Conservation (phyloP, 2,888 invertebrate species). For the Strigamia crassipes region DNA sequence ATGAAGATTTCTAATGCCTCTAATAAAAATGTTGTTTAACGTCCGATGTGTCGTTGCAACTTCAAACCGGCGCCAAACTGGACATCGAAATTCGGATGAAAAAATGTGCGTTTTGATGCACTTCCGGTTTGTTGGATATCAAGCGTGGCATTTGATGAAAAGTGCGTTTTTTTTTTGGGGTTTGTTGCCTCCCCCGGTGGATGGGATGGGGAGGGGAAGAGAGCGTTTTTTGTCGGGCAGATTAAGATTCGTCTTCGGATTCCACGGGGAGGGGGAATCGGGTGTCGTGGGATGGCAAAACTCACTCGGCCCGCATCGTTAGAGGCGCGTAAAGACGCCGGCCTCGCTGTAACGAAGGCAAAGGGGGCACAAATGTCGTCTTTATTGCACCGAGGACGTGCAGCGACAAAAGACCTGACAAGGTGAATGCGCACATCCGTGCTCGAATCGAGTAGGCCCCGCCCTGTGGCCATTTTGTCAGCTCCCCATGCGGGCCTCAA, state of each 20-base stretch:
- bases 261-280: background rate
- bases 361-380: conserved; percentile 1
- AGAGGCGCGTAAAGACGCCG: conserved; percentile 6
- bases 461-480: conserved; percentile 21
- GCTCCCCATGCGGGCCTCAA: background rate
- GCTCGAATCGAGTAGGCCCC: background rate
- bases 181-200: background rate
- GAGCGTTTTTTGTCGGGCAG: background rate
- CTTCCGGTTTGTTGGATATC: background rate
- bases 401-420: conserved; percentile 21
- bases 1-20: too few relatives aligned
- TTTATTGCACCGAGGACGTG: conserved; percentile 21
- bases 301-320: conserved; percentile 21
- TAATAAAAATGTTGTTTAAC: too few relatives aligned
- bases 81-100: too few relatives aligned
- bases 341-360: background rate
- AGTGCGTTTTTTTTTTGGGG: background rate
- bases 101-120: too few relatives aligned
- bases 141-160: background rate
- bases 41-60: too few relatives aligned
- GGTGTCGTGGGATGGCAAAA: conserved; percentile 21
- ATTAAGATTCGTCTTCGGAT: conserved; percentile 16
- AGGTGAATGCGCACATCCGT: conserved; percentile 16
- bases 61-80: too few relatives aligned
- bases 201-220: background rate